A percentile compares a stretch with the other conserved stretches of the same genome.
Evolutionary conservation across 1,140 invertebrate genomes (phyloP).

Genomic region (Leptinotarsa undecemlineata): DNA sequence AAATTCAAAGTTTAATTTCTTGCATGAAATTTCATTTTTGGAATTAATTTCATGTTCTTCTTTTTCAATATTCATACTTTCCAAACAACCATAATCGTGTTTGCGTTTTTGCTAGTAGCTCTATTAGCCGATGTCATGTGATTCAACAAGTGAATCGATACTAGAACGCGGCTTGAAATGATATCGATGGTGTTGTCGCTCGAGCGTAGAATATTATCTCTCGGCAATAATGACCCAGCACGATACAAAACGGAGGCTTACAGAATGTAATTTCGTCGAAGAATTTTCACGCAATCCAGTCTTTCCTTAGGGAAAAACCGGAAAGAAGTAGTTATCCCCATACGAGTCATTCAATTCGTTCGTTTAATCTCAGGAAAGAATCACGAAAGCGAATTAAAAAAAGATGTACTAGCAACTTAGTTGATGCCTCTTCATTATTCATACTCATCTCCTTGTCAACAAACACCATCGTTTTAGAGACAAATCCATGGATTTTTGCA

Average conservation of each 20-base stretch:
- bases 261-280: background rate
- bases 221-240: background rate
- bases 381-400: background rate
- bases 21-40: no score
- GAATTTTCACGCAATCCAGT: background rate
- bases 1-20: no score
- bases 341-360: background rate
- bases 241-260: background rate
- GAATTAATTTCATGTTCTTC: no score
- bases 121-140: background rate
- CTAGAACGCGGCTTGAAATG: background rate
- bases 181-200: background rate
- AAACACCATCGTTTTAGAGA: no score
- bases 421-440: no score
- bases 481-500: no score
- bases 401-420: no score
- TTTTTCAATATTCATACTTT: no score
- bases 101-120: background rate
- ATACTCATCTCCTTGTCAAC: no score
- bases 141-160: constrained; percentile 6
- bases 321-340: background rate
- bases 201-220: background rate
- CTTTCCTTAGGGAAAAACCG: background rate
- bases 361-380: background rate
- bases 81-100: no score